Evolutionary conservation across 2,888 invertebrate species (phyloP), one percentile per base, ranked within the genome.

Genomic region (Alloscopus bannaensis): DNA sequence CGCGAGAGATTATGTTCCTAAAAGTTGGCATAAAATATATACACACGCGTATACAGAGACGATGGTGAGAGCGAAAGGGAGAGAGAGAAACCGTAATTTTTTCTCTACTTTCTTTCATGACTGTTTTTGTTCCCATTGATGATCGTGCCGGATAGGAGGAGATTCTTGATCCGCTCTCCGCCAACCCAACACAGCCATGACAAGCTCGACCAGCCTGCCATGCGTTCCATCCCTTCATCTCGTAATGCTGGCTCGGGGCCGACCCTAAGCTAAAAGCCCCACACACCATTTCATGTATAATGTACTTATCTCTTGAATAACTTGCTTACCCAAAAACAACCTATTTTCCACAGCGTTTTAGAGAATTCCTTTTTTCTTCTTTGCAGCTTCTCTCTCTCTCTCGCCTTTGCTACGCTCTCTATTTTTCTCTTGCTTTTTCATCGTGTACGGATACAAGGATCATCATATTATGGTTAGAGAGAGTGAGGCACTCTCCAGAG

Each of bases 101-200:
- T 82, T 78, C 75, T 52, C 75, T 80, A 80, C 80, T 83, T 29
- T 82, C 59, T 77, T 80, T 83, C 83, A 83, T 77, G 77, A 60
- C 80, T 81, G 71, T 81, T 85, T 85, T 86, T 85, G 83, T 86
- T 85, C 84, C 84, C 86, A 85, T 86, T 85, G 86, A 84, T 84
- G 83, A 84, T 83, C 84, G 84, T 83, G 84, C 73, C 72, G 84
- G 84, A 86, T 86, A 84, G 86, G 86, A 85, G 86, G 86, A 86
- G 86, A 86, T 84, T 86, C 83, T 80, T 80, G 83, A 83, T 84
- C 80, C 80, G 81, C 83, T 84, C 83, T 80, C 79, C 82, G 84
- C 86, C 86, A 86, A 86, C 86, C 86, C 85, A 77, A 78, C 83
- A 84, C 81, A 84, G 78, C 78, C 79, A 70, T 83, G 75, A 80